A percentile compares a stretch with the other conserved stretches of the same genome.
phyloP scores from a whole-genome alignment of 2,888 invertebrate species.

The Liodrosophila aerea region DNA sequence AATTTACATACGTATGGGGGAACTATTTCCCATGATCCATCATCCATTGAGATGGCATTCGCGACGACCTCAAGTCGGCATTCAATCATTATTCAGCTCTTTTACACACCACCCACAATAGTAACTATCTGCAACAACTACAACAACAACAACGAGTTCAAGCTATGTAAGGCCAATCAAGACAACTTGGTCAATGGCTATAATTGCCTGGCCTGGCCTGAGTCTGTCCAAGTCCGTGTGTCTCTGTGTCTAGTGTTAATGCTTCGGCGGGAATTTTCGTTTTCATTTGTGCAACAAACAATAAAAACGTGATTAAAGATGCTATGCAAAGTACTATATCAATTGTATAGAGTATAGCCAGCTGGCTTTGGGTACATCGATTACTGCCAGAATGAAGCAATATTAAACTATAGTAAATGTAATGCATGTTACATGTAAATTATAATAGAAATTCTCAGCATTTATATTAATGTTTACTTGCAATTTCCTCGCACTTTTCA shows the following conservation, averaged over 20 bases:
- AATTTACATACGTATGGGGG: constrained; percentile 7
- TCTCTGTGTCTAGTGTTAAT: constrained; percentile 32
- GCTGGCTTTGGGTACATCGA: constrained; percentile 7
- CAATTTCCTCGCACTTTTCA: neutral
- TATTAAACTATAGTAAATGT: no score
- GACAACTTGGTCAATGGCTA: constrained; percentile 73
- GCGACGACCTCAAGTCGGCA: constrained; percentile 56
- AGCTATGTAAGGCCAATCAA: constrained; percentile 73
- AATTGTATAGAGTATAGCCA: constrained; percentile 30
- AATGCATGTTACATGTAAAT: no score
- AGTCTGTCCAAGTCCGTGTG: constrained; percentile 1
- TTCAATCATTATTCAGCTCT: constrained; percentile 65
- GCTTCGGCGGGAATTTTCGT: constrained; percentile 42
- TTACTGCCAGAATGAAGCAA: neutral
- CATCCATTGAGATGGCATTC: constrained; percentile 45
- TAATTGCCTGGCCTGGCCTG: constrained; percentile 55
- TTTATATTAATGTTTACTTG: no score
- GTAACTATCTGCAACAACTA: constrained; percentile 51
- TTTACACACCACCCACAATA: constrained; percentile 59
- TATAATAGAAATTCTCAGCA: no score
- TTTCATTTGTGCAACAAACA: constrained; percentile 69
- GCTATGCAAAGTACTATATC: constrained; percentile 59
- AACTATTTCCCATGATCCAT: constrained; percentile 72
- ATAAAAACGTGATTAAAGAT: constrained; percentile 78
- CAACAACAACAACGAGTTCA: constrained; percentile 29